Evolutionary conservation across 2,113 vertebrate species (phyloP).

Genomic region (Carassius gibelio): DNA sequence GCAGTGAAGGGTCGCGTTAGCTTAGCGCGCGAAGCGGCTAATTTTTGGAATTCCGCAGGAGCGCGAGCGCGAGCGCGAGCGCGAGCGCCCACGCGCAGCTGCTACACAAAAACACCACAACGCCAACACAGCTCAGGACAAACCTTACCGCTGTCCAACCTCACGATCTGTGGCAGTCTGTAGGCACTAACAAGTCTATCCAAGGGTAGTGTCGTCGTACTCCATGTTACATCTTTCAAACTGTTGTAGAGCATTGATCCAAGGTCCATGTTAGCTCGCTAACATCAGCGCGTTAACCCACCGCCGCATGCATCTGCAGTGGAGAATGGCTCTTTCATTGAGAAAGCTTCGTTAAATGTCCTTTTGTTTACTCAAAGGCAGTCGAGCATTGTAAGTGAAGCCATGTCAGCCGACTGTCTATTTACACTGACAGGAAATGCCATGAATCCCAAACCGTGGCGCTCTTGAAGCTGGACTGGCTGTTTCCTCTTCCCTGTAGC

Average conservation of each 20-base stretch:
- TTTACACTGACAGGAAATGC: constrained; percentile 76
- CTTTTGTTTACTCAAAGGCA: constrained; percentile 40
- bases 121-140: not conserved
- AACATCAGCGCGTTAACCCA: constrained; percentile 49
- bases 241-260: constrained; percentile 81
- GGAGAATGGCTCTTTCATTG: constrained; percentile 45
- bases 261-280: constrained; percentile 76
- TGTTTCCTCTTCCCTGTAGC: constrained; percentile 55
- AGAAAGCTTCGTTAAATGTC: constrained; percentile 57
- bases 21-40: constrained; percentile 45
- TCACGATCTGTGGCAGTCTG: constrained; percentile 89
- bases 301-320: constrained; percentile 53
- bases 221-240: constrained; percentile 94
- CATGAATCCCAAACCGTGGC: constrained; percentile 63
- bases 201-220: constrained; percentile 84
- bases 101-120: not conserved
- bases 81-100: constrained; percentile 49
- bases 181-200: constrained; percentile 91
- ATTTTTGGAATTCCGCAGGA: constrained; percentile 49
- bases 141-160: constrained; percentile 84
- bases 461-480: constrained; percentile 33
- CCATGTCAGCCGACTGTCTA: constrained; percentile 72
- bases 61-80: constrained; percentile 28
- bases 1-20: not conserved
- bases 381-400: constrained; percentile 54